A percentile compares a stretch with the other conserved stretches of the same genome.
Evolutionary conservation across 2,888 invertebrate species (phyloP).

Genomic region (Acleris literana): DNA sequence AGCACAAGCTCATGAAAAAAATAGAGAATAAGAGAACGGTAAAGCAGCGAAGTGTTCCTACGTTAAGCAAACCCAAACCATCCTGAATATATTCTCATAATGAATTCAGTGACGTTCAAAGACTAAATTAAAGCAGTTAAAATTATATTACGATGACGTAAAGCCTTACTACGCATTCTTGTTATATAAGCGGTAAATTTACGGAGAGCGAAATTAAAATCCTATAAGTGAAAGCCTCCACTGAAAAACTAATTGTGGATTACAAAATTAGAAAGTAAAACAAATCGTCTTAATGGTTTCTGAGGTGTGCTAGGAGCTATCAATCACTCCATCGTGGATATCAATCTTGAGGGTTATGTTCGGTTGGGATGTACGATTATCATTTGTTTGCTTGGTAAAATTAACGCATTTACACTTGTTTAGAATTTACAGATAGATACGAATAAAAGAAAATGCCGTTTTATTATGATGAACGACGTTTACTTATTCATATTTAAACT

Average conservation of each 20-base stretch:
- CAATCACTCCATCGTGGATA: conserved; percentile 52
- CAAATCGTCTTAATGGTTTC: conserved; percentile 60
- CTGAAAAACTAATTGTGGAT: conserved; percentile 60
- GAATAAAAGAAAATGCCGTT: conserved; percentile 6
- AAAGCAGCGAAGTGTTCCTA: neutral
- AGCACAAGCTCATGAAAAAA: too few relatives aligned
- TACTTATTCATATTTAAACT: conserved; percentile 18
- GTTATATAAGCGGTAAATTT: conserved; percentile 23
- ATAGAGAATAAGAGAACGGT: too few relatives aligned
- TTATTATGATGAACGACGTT: conserved; percentile 19
- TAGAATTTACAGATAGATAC: neutral
- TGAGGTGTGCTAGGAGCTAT: conserved; percentile 50
- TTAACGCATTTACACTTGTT: conserved; percentile 6
- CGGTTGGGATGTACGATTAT: conserved; percentile 2
- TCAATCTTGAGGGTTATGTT: conserved; percentile 38
- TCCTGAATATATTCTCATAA: neutral
- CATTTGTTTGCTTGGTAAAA: conserved; percentile 4
- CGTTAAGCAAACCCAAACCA: neutral
- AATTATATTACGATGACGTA: conserved; percentile 16
- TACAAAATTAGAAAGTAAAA: conserved; percentile 63
- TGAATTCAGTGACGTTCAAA: conserved; percentile 3
- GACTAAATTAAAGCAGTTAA: conserved; percentile 4
- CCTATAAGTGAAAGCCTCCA: conserved; percentile 66
- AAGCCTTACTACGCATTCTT: conserved; percentile 10
- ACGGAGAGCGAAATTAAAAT: conserved; percentile 49